These are phyloP conservation scores for Brevimyrus niger DNA, from an alignment of 2,113 vertebrate species.

Conservation along the genomic window DNA sequence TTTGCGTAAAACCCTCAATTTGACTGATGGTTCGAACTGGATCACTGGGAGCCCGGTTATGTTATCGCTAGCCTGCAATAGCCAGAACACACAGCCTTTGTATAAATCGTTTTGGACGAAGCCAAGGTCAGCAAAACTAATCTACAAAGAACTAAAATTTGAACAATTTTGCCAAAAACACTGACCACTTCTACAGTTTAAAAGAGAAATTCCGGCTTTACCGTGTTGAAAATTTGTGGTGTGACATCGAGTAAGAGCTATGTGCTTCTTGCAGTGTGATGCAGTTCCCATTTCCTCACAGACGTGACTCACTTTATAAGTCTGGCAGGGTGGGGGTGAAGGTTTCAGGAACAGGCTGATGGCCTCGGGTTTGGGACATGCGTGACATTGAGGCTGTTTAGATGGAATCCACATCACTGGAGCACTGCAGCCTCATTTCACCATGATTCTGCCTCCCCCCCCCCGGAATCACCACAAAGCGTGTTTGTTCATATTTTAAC, in stretches of 20 bases:
- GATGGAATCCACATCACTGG: not conserved
- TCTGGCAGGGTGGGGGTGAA: not conserved
- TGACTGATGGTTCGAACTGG: not conserved
- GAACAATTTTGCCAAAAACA: not conserved
- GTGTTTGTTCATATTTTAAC: not conserved
- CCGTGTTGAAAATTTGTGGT: not conserved
- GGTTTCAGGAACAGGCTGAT: not conserved
- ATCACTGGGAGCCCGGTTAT: not conserved
- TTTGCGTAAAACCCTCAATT: not conserved
- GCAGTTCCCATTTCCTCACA: not conserved
- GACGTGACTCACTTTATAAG: not conserved
- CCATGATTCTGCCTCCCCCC: not conserved
- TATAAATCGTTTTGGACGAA: not conserved
- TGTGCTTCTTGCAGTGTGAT: not conserved
- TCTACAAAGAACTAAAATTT: not conserved
- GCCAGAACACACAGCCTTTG: not conserved
- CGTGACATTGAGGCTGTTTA: not conserved
- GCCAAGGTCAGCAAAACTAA: not conserved
- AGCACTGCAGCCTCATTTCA: not conserved
- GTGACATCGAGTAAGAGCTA: not conserved
- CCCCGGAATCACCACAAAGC: not conserved
- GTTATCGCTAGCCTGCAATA: not conserved
- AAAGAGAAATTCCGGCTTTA: not conserved
- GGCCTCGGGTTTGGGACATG: not conserved
- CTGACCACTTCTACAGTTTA: not conserved